Base-by-base conservation (phyloP, 2,888 invertebrate species). In the Vanessa cardui region DNA sequence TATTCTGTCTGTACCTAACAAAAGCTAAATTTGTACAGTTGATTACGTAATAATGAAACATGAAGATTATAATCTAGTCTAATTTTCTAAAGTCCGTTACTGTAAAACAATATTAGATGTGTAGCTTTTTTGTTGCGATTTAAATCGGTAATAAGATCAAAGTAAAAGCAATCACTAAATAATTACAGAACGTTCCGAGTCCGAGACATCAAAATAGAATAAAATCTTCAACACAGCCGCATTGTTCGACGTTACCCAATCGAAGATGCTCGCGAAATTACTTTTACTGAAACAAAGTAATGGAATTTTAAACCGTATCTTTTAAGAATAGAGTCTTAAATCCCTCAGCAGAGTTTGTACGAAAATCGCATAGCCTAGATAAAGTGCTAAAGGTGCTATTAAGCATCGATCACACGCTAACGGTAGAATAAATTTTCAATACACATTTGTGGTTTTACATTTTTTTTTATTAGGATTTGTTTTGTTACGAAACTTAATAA, bases 211-310 rank as follows among this genome's bases (percentile, higher is more conserved):
- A 70, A 69, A 72, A 73, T 74, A 72, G 72, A 72, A 70, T 52
- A 66, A 70, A 68, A 72, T 72, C 64, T 62, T 62, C 61, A 69
- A 71, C 68, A 69, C 59, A 60, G 61, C 67, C 63, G 68, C 73
- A 73, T 75, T 76, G 75, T 75, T 75, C 68, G 66, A 63, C 52
- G 62, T 76, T 76, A 71, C 74, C 62, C 71, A 75, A 76, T 74
- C 67, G 75, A 75, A 72, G 74, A 74, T 62, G 66, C 66, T 72
- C 62, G 68, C 70, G 39, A 68, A 75, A 65, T 70, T 66, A 70
- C 73, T 74, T 73, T 76, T 72, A 71, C 70, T 69, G 50, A n/a
- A 66, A 21, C 58, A 58, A 21, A 4, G 15, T n/a, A 9, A n/a
- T 47, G 9, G n/a, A 6, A 66, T 62, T 66, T 46, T 31, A 31